A percentile compares a stretch with the other conserved stretches of the same genome.
Evolutionary conservation across 1,140 invertebrate genomes (phyloP).

Genomic region (Drosophila neocordata): DNA sequence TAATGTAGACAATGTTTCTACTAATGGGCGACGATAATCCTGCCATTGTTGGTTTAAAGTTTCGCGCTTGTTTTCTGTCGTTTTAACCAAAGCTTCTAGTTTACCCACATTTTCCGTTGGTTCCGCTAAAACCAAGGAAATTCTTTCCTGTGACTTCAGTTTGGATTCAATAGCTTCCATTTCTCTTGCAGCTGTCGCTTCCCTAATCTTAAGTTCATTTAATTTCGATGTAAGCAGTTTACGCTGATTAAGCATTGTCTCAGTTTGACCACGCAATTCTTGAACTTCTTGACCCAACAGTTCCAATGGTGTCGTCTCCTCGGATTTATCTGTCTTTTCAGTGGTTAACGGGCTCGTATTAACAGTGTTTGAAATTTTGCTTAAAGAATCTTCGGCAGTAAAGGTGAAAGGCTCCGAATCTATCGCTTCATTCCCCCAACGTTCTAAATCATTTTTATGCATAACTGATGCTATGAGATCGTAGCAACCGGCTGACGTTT

Average conservation of each 20-base stretch:
- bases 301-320: conserved; percentile 33
- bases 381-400: conserved; percentile 23
- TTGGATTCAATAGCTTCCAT: conserved; percentile 49
- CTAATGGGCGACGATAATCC: conserved; percentile 65
- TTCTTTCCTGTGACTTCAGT: conserved; percentile 70
- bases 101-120: conserved; percentile 68
- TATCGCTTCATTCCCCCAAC: conserved; percentile 40
- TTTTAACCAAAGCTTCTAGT: conserved; percentile 59
- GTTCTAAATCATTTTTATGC: conserved; percentile 78
- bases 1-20: conserved; percentile 52
- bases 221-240: conserved; percentile 42
- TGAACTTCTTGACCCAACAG: conserved; percentile 62
- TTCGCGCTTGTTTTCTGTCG: conserved; percentile 58
- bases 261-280: conserved; percentile 58
- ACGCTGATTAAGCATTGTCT: conserved; percentile 49
- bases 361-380: neutral
- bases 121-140: conserved; percentile 72
- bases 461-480: conserved; percentile 77
- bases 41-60: conserved; percentile 78
- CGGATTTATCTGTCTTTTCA: neutral
- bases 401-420: conserved; percentile 15
- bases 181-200: conserved; percentile 28
- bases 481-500: conserved; percentile 55
- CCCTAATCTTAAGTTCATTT: conserved; percentile 33
- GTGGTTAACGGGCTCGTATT: neutral